These are phyloP conservation scores for Gopherus flavomarginatus DNA, from an alignment of 2,113 vertebrate genomes.

Conservation along the genomic window DNA sequence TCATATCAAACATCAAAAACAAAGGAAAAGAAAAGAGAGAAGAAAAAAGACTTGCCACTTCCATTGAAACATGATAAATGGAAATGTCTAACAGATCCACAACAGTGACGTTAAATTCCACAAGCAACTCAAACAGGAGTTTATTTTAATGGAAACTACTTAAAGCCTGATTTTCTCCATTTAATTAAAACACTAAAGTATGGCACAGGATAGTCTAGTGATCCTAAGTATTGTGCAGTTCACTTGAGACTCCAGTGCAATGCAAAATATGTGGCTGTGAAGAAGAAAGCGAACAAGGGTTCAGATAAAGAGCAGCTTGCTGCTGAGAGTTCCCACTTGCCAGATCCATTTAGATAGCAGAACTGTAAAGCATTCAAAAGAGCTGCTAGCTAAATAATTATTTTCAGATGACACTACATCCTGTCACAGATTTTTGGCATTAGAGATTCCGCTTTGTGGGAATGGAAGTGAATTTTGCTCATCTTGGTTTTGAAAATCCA, in stretches of 20 bases:
- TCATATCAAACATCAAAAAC: not conserved
- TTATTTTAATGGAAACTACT: not conserved
- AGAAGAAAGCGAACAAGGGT: not conserved
- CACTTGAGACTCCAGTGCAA: not conserved
- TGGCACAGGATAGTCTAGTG: not conserved
- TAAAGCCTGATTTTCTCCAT: not conserved
- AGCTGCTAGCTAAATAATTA: not conserved
- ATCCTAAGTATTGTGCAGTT: not conserved
- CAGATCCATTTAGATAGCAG: not conserved
- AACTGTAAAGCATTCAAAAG: not conserved
- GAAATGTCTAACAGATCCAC: not conserved
- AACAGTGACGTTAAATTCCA: not conserved
- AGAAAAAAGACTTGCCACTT: not conserved
- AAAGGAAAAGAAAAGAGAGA: not conserved
- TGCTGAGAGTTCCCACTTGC: not conserved
- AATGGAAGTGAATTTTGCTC: not conserved
- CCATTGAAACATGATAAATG: not conserved
- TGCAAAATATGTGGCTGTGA: not conserved
- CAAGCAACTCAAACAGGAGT: not conserved
- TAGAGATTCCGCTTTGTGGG: slow-evolving; percentile 20
- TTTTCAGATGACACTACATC: not conserved
- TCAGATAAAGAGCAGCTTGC: not conserved
- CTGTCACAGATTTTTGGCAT: not conserved
- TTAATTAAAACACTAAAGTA: not conserved
- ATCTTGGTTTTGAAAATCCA: slow-evolving; percentile 27